phyloP scores from a whole-genome alignment of 2,888 invertebrate species.

The Neoascia interrupta region DNA sequence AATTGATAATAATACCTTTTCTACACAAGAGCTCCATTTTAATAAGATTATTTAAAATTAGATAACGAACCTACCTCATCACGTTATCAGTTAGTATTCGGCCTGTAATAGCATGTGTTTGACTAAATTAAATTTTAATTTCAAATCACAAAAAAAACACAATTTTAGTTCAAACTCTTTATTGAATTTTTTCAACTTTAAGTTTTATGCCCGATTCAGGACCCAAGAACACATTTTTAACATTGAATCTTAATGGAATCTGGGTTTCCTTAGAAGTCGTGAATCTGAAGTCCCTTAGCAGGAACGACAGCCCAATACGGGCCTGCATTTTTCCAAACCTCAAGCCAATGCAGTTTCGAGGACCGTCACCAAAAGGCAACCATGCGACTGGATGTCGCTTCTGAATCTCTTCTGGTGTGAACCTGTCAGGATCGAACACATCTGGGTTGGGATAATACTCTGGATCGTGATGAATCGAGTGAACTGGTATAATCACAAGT shows the following conservation, averaged over 20 bases:
- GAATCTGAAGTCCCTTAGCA: constrained; percentile 73
- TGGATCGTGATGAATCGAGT: constrained; percentile 76
- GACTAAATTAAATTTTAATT: too few relatives aligned
- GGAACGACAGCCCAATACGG: constrained; percentile 71
- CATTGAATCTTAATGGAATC: constrained; percentile 68
- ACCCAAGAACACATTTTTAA: constrained; percentile 64
- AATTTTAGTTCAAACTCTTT: too few relatives aligned
- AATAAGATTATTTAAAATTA: too few relatives aligned
- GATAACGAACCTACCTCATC: too few relatives aligned
- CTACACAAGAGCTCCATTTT: too few relatives aligned
- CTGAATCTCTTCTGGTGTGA: constrained; percentile 75
- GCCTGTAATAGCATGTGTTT: too few relatives aligned
- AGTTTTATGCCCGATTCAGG: constrained; percentile 72
- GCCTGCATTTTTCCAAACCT: constrained; percentile 76
- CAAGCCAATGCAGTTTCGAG: too few relatives aligned
- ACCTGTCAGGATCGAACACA: constrained; percentile 80
- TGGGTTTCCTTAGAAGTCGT: constrained; percentile 69
- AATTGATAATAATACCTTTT: too few relatives aligned
- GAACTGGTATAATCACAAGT: constrained; percentile 80
- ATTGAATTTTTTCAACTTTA: constrained; percentile 68
- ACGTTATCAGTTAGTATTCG: too few relatives aligned
- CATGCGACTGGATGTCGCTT: constrained; percentile 73
- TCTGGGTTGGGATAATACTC: constrained; percentile 79
- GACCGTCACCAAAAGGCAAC: too few relatives aligned
- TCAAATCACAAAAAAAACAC: too few relatives aligned